phyloP scores from a whole-genome alignment of 2,888 invertebrate species.

The Monochamus alternatus region DNA sequence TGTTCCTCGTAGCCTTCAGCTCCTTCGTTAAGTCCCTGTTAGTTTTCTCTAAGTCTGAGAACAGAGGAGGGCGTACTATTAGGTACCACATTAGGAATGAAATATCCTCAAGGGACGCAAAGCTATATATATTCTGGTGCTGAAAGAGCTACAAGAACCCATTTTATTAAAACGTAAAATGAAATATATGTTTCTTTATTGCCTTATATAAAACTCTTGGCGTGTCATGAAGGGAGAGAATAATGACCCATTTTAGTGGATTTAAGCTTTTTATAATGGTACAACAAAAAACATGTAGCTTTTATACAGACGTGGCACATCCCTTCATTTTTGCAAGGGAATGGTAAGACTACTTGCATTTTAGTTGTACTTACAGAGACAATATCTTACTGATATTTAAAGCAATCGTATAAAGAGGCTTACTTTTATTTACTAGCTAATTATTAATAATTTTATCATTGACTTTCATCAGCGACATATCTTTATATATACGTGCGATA shows the following conservation, averaged over 20 bases:
- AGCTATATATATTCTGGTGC: background rate
- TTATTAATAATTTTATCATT: too few species aligned
- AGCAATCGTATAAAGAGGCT: too few species aligned
- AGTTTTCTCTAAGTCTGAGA: slow-evolving; percentile 18
- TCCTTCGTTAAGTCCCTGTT: slow-evolving; percentile 33
- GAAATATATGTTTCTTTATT: slow-evolving; percentile 4
- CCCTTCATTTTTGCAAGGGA: background rate
- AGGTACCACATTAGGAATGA: background rate
- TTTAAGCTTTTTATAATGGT: slow-evolving; percentile 14
- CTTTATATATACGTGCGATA: too few species aligned
- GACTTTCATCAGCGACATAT: too few species aligned
- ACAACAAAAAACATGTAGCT: slow-evolving; percentile 13
- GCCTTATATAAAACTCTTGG: slow-evolving; percentile 6
- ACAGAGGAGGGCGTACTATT: background rate
- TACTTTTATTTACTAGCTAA: too few species aligned
- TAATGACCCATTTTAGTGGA: slow-evolving; percentile 1
- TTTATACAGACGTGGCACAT: background rate
- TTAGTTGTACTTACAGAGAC: too few species aligned
- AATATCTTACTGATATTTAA: too few species aligned
- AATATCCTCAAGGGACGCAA: background rate
- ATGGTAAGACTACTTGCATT: background rate
- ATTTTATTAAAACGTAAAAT: slow-evolving; percentile 14
- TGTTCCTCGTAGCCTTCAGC: slow-evolving; percentile 39
- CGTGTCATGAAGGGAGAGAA: background rate
- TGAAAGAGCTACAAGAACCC: slow-evolving; percentile 21